Evolutionary conservation across 2,113 vertebrate species (phyloP), one percentile per base, ranked within the genome.

Genomic region (Ptilonorhynchus violaceus): DNA sequence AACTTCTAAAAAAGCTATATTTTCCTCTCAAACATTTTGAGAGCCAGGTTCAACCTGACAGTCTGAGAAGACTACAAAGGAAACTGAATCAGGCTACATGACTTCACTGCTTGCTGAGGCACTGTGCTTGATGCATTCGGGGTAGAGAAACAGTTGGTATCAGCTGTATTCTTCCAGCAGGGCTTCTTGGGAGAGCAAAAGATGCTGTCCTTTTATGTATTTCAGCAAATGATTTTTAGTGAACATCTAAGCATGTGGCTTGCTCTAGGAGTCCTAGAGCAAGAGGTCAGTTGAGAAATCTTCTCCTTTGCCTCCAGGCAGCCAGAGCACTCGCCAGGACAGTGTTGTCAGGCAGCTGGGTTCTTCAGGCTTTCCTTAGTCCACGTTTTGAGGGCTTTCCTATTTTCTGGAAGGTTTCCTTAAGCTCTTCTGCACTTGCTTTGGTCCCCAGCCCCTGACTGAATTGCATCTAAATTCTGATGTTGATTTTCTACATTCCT

Each of bases 401-500:
- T 82, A 13, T 64, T 82, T 35, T 58, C 20, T 82, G 19, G 39
- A 85, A 88, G 10, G 13, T 75, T 16, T 64, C 23, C 27, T 81
- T 68, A 75, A 39, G 89, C 2, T 44, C 30, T 82, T 82, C 66
- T 2, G 1, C 10, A 10, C 7, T 82, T 72, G 8, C 74, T 92
- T 92, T 87, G 17, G 35, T 68, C n/a, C 31, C 52, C 33, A 85
- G 33, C 14, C 42, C 47, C 42, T 77, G 50, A 89, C 46, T 72
- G 88, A 87, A 85, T 62, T 83, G 35, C 18, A 74, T 52, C 25
- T 89, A 59, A 88, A 85, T 89, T 86, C 67, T 85, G 62, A 80
- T 80, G 85, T 31, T 55, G 76, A 93, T 95, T 93, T 95, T 91
- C 77, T 91, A 39, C 13, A 3, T 95, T 94, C 28, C 44, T 70